These are phyloP conservation scores for Drosophila carrolli DNA, from an alignment of 1,140 invertebrate species.

Conservation along the genomic window DNA sequence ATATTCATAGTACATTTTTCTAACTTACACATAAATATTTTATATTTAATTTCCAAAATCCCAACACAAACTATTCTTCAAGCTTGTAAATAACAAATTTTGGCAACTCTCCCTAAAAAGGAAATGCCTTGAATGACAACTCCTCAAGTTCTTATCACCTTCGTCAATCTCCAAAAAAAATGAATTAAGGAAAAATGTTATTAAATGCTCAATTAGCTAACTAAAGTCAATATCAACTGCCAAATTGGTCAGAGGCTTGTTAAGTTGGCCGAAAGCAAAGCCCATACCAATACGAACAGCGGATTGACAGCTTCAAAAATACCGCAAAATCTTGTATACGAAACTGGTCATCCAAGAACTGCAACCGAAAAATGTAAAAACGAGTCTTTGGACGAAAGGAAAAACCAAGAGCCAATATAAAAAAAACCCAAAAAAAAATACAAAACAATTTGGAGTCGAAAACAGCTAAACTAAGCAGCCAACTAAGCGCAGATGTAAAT, in stretches of 20 bases:
- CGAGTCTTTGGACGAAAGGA: conserved; percentile 68
- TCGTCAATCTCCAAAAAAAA: conserved; percentile 17
- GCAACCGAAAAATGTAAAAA: conserved; percentile 58
- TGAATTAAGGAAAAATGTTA: conserved; percentile 47
- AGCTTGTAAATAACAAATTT: neutral
- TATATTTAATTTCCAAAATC: too few relatives aligned
- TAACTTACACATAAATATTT: too few relatives aligned
- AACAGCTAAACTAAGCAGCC: conserved; percentile 36
- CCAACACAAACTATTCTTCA: neutral
- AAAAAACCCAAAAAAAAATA: conserved; percentile 21
- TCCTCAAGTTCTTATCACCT: conserved; percentile 10
- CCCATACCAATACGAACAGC: conserved; percentile 29
- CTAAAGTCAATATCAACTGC: conserved; percentile 78
- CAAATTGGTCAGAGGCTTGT: conserved; percentile 56
- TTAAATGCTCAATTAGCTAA: conserved; percentile 65
- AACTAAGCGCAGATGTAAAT: conserved; percentile 69
- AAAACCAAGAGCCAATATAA: conserved; percentile 38
- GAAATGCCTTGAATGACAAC: conserved; percentile 11
- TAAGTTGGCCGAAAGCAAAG: conserved; percentile 52
- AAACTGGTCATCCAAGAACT: conserved; percentile 81
- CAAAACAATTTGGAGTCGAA: conserved; percentile 39
- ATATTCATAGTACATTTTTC: too few relatives aligned
- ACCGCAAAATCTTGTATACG: conserved; percentile 46
- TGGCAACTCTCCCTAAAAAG: conserved; percentile 1
- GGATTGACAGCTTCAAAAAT: conserved; percentile 35